Evolutionary conservation across 2,888 invertebrate genomes (phyloP), one percentile per base, ranked within the genome.

Genomic region (Omphaloscelis lunosa): DNA sequence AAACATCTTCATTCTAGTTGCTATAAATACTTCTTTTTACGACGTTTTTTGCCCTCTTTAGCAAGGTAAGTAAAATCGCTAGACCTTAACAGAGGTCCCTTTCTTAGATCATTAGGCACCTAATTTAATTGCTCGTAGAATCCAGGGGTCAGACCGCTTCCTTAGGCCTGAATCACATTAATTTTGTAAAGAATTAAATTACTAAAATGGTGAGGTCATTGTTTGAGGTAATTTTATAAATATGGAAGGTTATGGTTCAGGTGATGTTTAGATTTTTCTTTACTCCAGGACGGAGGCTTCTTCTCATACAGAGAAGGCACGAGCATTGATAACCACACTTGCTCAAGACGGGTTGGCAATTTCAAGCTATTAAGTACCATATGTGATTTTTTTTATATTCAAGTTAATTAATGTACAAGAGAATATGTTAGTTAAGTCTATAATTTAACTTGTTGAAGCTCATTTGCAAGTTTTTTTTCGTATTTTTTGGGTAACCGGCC

Each of bases 101-200:
- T 90, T 90, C 91, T 91, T 89, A 90, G 89, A 91, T 93, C 94
- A 93, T 94, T 93, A 94, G 90, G 92, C 90, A 88, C 89, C 90
- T 94, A 94, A 95, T 94, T 94, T 92, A 93, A 94, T 94, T 91
- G 91, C 84, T 87, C 86, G 82, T 74, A 77, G 83, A 89, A 90
- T 92, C 89, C 88, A 88, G 86, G 86, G 89, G 85, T 80, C 89
- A 79, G 1, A 77, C 72, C 85, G 87, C 86, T 82, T 73, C 81
- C 86, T 89, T 89, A 89, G 91, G 90, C 87, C 82, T 83, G 90
- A 93, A 94, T 92, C 91, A 93, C 93, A 94, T 95, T 95, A 93
- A 93, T 93, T 93, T 90, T 89, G 87, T 88, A 91, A 90, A 87
- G 89, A 94, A 94, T 94, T 93, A 90, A 93, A 93, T 95, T 94